A percentile compares a stretch with the other conserved stretches of the same genome.
Conservation (phyloP, 2,113 vertebrate genomes). For the Lophotis ruficrista region DNA sequence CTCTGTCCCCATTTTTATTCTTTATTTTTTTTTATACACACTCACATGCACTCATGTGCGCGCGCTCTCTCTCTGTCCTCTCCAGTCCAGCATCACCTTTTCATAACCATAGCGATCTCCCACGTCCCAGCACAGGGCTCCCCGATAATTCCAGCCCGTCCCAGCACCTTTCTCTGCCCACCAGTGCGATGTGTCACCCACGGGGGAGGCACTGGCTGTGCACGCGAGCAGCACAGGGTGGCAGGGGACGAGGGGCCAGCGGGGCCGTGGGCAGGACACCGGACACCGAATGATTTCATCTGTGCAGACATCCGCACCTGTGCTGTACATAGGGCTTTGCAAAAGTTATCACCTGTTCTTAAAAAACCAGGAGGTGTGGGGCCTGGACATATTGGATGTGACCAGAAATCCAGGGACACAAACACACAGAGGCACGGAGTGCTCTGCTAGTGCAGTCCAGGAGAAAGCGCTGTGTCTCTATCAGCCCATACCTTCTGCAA, state of each 20-base stretch:
- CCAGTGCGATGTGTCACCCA: background rate
- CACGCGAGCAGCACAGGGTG: background rate
- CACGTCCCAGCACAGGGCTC: background rate
- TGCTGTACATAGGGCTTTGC: background rate
- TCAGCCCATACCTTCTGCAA: background rate
- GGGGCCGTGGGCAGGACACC: accelerated
- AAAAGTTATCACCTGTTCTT: background rate
- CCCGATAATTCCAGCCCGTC: background rate
- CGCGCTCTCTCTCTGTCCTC: no score
- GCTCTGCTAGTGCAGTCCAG: background rate
- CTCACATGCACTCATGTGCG: no score
- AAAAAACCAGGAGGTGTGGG: background rate
- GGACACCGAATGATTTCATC: background rate
- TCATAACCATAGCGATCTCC: background rate
- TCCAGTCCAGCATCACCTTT: background rate
- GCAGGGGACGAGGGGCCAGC: background rate
- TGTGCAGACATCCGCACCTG: background rate
- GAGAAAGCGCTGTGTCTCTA: background rate
- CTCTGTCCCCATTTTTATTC: background rate
- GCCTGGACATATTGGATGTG: background rate
- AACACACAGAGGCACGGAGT: background rate
- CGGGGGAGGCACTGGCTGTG: accelerated
- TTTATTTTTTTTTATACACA: background rate
- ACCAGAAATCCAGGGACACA: background rate
- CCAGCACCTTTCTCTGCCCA: no score